phyloP scores from a whole-genome alignment of 2,888 invertebrate genomes.

The Trimorus sp. region DNA sequence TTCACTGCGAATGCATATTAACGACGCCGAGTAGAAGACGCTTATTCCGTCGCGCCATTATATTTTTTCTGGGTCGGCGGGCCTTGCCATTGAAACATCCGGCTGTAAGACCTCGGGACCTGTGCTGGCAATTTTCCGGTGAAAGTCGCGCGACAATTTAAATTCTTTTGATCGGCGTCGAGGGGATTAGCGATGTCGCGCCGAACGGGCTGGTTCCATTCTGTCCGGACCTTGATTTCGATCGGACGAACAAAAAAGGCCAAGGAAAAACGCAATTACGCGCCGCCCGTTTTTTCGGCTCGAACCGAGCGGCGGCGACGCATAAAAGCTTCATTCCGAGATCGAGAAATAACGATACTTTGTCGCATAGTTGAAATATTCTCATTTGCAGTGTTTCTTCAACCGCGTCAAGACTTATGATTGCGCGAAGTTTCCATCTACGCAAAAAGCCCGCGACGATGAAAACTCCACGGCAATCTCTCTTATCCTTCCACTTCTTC shows the following conservation, averaged over 20 bases:
- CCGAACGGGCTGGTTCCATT: constrained; percentile 16
- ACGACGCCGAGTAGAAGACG: constrained; percentile 64
- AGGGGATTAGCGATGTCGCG: constrained; percentile 40
- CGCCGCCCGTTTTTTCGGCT: constrained; percentile 16
- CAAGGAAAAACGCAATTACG: constrained; percentile 35
- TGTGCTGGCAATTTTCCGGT: constrained; percentile 66
- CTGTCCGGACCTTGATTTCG: constrained; percentile 24
- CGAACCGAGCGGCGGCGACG: constrained; percentile 16
- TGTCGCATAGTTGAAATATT: constrained; percentile 63
- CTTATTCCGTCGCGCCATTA: constrained; percentile 67
- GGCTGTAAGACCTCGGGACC: constrained; percentile 64
- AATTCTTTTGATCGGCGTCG: constrained; percentile 41
- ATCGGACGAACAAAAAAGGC: constrained; percentile 15
- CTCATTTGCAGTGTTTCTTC: constrained; percentile 71
- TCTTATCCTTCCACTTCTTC: constrained; percentile 59
- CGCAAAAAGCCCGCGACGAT: constrained; percentile 66
- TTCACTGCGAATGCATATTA: constrained; percentile 61
- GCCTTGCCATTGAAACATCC: constrained; percentile 69
- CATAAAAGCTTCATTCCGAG: constrained; percentile 56
- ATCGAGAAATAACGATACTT: constrained; percentile 64
- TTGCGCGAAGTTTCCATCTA: constrained; percentile 69
- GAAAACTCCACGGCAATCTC: constrained; percentile 72
- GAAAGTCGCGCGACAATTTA: constrained; percentile 69
- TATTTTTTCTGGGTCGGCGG: constrained; percentile 65
- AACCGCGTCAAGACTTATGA: constrained; percentile 72